Percentiles rank a stretch among this genome's conserved stretches.
Evolutionary conservation across 2,113 vertebrate genomes (phyloP).

Genomic region (Macquaria australasica): DNA sequence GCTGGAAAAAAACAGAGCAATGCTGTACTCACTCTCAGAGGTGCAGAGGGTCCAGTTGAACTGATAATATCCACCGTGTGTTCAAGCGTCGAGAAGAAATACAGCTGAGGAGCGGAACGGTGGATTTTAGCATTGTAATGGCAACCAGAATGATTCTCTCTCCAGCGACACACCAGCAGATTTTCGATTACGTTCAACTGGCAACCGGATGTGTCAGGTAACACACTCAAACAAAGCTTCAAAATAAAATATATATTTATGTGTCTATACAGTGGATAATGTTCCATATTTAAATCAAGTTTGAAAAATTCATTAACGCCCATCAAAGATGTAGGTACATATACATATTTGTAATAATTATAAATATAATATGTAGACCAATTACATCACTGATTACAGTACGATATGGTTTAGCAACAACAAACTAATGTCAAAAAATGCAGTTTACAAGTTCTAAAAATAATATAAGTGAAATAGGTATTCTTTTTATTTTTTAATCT

Average conservation of each 20-base stretch:
- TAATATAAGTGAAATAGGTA: too few relatives aligned
- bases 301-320: too few relatives aligned
- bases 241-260: conserved; percentile 14
- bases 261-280: too few relatives aligned
- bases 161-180: background rate
- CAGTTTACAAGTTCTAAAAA: too few relatives aligned
- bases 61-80: background rate
- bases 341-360: too few relatives aligned
- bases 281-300: too few relatives aligned
- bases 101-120: conserved; percentile 3
- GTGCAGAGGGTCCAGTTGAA: background rate
- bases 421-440: too few relatives aligned
- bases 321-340: too few relatives aligned
- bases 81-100: background rate
- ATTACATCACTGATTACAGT: too few relatives aligned
- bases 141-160: conserved; percentile 21
- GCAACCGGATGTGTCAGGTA: conserved; percentile 37
- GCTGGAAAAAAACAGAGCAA: background rate
- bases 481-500: too few relatives aligned
- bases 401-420: too few relatives aligned
- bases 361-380: too few relatives aligned
- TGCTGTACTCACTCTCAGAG: conserved; percentile 45
- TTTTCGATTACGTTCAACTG: conserved; percentile 22
- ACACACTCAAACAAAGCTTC: background rate
- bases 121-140: conserved; percentile 36